These are phyloP conservation scores for Hoplodrina ambigua DNA, from an alignment of 2,888 invertebrate species.

Conservation along the genomic window DNA sequence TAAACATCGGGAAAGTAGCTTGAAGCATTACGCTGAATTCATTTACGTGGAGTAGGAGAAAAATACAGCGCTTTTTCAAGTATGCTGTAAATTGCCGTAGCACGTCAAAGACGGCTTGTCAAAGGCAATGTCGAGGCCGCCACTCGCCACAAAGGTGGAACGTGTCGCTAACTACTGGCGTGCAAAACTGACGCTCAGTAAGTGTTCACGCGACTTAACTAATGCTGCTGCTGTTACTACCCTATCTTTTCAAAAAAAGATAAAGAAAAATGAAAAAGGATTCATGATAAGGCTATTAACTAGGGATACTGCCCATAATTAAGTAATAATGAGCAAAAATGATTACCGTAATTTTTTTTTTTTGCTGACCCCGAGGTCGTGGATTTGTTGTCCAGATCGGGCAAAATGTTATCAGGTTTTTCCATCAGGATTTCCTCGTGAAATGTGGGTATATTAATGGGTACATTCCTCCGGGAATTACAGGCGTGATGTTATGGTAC, in stretches of 20 bases:
- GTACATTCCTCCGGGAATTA: too few species aligned
- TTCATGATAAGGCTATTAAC: too few species aligned
- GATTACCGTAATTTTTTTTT: too few species aligned
- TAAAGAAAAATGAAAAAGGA: too few species aligned
- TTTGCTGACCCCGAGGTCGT: too few species aligned
- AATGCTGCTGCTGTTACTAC: background rate
- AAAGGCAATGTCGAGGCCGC: conserved; percentile 46
- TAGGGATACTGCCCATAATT: too few species aligned
- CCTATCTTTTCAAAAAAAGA: background rate
- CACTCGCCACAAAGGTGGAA: conserved; percentile 40
- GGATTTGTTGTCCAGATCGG: too few species aligned
- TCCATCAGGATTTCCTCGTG: too few species aligned
- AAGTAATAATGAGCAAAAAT: too few species aligned
- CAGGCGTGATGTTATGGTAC: too few species aligned
- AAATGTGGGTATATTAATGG: too few species aligned
- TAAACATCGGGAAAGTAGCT: background rate
- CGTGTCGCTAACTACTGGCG: conserved; percentile 7
- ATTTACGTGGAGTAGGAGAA: conserved; percentile 3
- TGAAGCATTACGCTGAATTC: background rate
- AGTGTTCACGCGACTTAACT: conserved; percentile 32
- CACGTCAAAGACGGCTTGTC: conserved; percentile 36
- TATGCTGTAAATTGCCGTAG: background rate
- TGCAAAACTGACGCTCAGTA: conserved; percentile 15
- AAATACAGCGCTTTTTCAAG: conserved; percentile 20
- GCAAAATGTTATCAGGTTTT: too few species aligned